phyloP scores from a whole-genome alignment of 1,140 invertebrate genomes.

The Spodoptera litura region DNA sequence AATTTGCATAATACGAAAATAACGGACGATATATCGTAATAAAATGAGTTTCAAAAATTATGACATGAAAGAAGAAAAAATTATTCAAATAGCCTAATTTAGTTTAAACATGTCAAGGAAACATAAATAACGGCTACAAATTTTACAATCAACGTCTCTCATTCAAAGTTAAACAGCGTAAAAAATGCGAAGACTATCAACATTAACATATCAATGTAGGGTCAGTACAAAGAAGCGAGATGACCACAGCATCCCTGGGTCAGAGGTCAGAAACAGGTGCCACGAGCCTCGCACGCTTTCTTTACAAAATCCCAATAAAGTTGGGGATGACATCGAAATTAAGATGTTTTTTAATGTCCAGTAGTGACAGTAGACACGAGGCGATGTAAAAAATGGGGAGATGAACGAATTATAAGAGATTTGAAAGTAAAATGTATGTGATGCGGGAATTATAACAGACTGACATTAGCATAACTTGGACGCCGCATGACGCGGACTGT shows the following conservation, averaged over 20 bases:
- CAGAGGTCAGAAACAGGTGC: conserved; percentile 28
- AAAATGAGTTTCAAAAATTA: conserved; percentile 27
- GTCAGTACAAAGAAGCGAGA: conserved; percentile 37
- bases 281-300: conserved; percentile 45
- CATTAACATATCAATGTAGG: conserved; percentile 42
- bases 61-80: conserved; percentile 33
- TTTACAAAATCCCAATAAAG: conserved; percentile 43
- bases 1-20: conserved; percentile 35
- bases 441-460: conserved; percentile 37
- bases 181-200: conserved; percentile 33
- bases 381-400: conserved; percentile 38
- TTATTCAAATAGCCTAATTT: conserved; percentile 37
- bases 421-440: conserved; percentile 38
- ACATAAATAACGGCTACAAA: conserved; percentile 35
- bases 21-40: conserved; percentile 17
- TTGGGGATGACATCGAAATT: conserved; percentile 44
- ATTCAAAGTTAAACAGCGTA: conserved; percentile 20
- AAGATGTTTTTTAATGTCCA: conserved; percentile 47
- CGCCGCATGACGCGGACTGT: conserved; percentile 15
- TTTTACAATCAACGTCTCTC: conserved; percentile 18
- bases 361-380: conserved; percentile 44
- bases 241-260: conserved; percentile 48
- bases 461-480: conserved; percentile 36
- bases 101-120: conserved; percentile 14
- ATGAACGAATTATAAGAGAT: conserved; percentile 36